Base-by-base conservation (phyloP, 2,888 invertebrate genomes). In the Ypsolopha sequella region DNA sequence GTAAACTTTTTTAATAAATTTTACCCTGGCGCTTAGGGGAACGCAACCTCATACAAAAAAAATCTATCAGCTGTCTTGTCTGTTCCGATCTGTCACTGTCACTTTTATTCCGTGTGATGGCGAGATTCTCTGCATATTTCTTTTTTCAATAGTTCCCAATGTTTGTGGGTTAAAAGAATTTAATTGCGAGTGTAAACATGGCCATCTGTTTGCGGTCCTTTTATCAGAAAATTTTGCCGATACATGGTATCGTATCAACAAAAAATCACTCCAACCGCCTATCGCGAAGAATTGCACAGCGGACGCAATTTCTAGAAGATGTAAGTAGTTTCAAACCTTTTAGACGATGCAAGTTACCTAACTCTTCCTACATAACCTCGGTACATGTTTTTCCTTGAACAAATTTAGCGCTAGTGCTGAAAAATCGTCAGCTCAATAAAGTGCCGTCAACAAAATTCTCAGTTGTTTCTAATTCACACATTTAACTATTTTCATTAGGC, bases 181-280 rank as follows among this genome's bases (percentile, higher is more conserved):
- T 48, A n/a, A 48, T 38, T 39, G 36, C 13, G 13, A 36, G 24
- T 7, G 41, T 14, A 14, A 47, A 70, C 65, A 90, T 90, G 90
- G 88, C 90, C 62, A 84, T 87, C 63, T 89, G 88, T 62, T 75
- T 90, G 63, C 87, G 90, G 58, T 80, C 87, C 43, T 68, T 89
- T 56, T 81, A 89, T n/a, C 84, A 80, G 61, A 89, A 88, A 78
- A 73, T 89, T 60, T 70, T 87, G 57, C 85, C 88, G 41, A 73
- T 87, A 59, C 86, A 87, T 66, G 81, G 85, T 54, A 84, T 88
- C 54, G 82, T 88, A 65, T 76, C 85, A 51, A 81, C 88, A 34
- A 85, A 88, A 73, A 89, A 71, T 66, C 87, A 87, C 70, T 70
- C 87, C 53, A 82, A 78, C 65, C 88, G 85, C 60, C 69, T 88